These are phyloP conservation scores for Byasa hedistus DNA, from an alignment of 2,888 invertebrate species.

Conservation along the genomic window DNA sequence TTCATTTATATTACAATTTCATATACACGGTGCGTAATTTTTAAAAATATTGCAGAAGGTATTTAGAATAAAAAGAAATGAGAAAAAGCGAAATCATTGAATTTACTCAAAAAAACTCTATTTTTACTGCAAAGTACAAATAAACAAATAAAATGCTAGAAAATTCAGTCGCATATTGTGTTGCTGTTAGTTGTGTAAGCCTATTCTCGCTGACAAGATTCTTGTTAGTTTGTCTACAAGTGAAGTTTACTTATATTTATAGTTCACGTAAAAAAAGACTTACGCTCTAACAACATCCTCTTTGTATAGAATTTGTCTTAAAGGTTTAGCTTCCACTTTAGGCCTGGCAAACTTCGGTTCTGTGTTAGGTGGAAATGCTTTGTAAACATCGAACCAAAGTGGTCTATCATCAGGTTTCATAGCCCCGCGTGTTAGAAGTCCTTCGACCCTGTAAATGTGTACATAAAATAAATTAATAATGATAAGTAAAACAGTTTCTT, in stretches of 20 bases:
- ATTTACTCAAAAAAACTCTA: too few species aligned
- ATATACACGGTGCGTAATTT: too few species aligned
- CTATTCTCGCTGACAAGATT: too few species aligned
- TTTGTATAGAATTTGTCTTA: slow-evolving; percentile 87
- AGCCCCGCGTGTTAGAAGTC: slow-evolving; percentile 89
- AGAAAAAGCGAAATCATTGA: not conserved
- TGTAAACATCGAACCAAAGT: slow-evolving; percentile 95
- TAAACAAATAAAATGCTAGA: not conserved
- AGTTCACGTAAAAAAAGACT: slow-evolving; percentile 47
- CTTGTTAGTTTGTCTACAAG: too few species aligned
- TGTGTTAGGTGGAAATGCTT: slow-evolving; percentile 91
- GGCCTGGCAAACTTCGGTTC: slow-evolving; percentile 89
- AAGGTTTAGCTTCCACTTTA: slow-evolving; percentile 76
- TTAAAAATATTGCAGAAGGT: too few species aligned
- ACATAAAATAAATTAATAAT: not conserved
- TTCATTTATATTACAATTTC: too few species aligned
- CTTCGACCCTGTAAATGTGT: slow-evolving; percentile 82
- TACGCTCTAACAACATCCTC: slow-evolving; percentile 94
- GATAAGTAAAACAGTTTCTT: too few species aligned
- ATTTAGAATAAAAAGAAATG: too few species aligned
- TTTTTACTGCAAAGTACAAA: too few species aligned
- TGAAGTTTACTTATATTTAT: not conserved
- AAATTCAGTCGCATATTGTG: too few species aligned
- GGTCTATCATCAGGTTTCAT: slow-evolving; percentile 91
- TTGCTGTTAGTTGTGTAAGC: too few species aligned